Evolutionary conservation across 2,888 invertebrate genomes (phyloP).

Genomic region (Pyrocoelia pectoralis): DNA sequence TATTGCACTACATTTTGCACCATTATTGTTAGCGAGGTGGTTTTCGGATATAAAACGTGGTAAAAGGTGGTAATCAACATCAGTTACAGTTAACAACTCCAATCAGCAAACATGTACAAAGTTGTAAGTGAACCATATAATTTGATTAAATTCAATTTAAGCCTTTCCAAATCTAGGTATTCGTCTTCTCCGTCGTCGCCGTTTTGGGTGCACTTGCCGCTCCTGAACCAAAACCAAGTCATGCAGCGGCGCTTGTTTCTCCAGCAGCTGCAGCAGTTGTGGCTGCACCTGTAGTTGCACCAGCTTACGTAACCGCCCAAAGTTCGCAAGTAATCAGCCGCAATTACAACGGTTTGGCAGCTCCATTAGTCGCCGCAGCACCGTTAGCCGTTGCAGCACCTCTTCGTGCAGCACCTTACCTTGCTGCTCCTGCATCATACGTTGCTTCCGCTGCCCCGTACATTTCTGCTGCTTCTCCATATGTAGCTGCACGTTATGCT

Average conservation of each 20-base stretch:
- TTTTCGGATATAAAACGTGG: not conserved
- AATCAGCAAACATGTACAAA: conserved; percentile 3
- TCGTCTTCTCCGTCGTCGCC: conserved; percentile 39
- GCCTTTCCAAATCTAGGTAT: conserved; percentile 23
- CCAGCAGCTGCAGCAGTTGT: conserved; percentile 11
- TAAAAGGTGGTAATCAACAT: not conserved
- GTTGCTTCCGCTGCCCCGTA: conserved; percentile 56
- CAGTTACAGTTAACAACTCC: not conserved
- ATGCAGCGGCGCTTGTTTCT: conserved; percentile 39
- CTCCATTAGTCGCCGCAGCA: conserved; percentile 40
- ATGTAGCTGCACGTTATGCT: conserved; percentile 27
- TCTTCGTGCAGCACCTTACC: conserved; percentile 47
- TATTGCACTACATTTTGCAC: not conserved
- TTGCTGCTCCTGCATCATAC: conserved; percentile 49
- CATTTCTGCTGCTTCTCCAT: conserved; percentile 50
- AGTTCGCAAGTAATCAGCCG: conserved; percentile 71
- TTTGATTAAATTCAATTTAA: too few species aligned
- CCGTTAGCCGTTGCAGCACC: conserved; percentile 24
- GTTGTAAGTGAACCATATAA: not conserved
- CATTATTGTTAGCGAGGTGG: not conserved
- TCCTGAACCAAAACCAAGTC: conserved; percentile 52
- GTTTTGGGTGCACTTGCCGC: conserved; percentile 49
- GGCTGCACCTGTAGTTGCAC: conserved; percentile 47
- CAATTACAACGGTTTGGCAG: conserved; percentile 67
- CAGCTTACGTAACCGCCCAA: conserved; percentile 67